Evolutionary conservation across 2,113 vertebrate species (phyloP).

Genomic region (Dascyllus trimaculatus): DNA sequence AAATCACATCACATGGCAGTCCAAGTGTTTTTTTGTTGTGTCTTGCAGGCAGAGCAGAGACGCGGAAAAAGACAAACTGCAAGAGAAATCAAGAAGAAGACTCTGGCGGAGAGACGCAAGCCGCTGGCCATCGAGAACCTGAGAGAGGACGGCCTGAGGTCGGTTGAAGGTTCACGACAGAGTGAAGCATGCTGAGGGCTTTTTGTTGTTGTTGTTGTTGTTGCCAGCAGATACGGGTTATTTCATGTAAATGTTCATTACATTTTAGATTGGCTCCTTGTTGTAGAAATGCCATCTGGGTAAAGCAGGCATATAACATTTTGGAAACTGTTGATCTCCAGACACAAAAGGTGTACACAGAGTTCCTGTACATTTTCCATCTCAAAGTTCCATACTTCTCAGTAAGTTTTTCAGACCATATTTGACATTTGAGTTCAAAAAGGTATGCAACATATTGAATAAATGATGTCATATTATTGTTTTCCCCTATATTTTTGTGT

Average conservation of each 20-base stretch:
- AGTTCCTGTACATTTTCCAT: no score
- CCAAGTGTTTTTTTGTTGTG: not conserved
- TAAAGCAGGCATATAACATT: not conserved
- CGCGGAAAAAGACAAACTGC: slow-evolving; percentile 90
- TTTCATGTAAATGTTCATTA: no score
- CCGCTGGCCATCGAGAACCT: slow-evolving; percentile 86
- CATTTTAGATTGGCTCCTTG: not conserved
- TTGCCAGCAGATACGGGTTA: no score
- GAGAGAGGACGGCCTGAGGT: slow-evolving; percentile 89
- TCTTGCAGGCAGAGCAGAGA: slow-evolving; percentile 84
- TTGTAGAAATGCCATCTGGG: not conserved
- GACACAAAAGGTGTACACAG: no score
- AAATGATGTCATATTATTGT: no score
- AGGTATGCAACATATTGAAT: no score
- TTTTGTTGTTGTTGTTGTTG: no score
- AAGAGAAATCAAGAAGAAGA: slow-evolving; percentile 90
- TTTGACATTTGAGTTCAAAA: no score
- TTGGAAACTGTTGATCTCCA: no score
- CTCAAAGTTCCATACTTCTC: no score
- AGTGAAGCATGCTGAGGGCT: not conserved
- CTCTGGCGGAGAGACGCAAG: slow-evolving; percentile 87
- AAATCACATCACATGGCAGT: not conserved
- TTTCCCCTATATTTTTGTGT: no score
- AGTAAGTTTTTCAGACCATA: no score
- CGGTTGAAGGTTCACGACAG: not conserved